Conservation (phyloP, 2,888 invertebrate genomes). For the Bunonema sp. region DNA sequence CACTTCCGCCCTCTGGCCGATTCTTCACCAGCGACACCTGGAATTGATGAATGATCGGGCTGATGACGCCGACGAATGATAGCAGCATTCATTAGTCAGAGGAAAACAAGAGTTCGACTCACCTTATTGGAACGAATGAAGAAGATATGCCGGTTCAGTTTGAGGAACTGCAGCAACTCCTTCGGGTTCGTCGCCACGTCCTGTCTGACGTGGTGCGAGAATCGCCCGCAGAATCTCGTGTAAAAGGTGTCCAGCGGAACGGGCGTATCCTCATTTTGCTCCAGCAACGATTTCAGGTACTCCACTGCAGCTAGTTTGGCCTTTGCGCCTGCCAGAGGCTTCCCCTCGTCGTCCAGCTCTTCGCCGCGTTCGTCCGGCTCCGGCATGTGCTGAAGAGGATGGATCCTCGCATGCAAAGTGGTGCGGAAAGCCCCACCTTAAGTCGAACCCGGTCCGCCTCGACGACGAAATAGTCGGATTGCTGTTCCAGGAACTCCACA, state of each 20-base stretch:
- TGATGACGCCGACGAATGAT: constrained; percentile 47
- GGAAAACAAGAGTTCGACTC: neutral
- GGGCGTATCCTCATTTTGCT: constrained; percentile 40
- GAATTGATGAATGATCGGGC: neutral
- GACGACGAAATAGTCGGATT: constrained; percentile 68
- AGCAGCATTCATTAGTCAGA: neutral
- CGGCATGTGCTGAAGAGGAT: constrained; percentile 27
- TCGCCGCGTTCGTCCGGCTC: constrained; percentile 33
- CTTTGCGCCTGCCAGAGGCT: constrained; percentile 34
- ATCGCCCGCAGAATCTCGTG: constrained; percentile 39
- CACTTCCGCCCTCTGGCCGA: no score
- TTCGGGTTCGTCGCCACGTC: constrained; percentile 74
- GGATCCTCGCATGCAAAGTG: neutral
- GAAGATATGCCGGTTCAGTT: constrained; percentile 81
- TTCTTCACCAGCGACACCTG: constrained; percentile 32
- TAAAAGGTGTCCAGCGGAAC: constrained; percentile 41
- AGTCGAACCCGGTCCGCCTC: constrained; percentile 46
- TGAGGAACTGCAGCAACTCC: constrained; percentile 73
- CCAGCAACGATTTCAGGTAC: constrained; percentile 33
- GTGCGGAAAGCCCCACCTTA: constrained; percentile 8
- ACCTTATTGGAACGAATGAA: constrained; percentile 73
- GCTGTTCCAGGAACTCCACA: constrained; percentile 69
- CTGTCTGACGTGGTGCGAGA: constrained; percentile 40
- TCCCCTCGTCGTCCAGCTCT: constrained; percentile 41
- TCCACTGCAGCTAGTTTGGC: constrained; percentile 44